Conservation (phyloP, 2,888 invertebrate species). For the Drosophila birchii region DNA sequence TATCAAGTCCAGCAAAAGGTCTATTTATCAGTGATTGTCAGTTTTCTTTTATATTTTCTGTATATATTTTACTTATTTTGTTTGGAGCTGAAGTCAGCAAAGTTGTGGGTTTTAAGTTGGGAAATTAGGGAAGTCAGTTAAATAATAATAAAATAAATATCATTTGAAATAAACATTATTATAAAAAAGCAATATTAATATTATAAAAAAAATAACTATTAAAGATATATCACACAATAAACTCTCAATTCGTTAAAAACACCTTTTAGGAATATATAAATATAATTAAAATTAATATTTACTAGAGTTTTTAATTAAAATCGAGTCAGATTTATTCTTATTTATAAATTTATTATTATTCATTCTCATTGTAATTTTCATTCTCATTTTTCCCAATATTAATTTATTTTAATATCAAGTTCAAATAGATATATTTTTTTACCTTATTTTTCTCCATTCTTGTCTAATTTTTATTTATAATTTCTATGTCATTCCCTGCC, state of each 20-base stretch:
- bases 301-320: not conserved
- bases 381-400: too few species aligned
- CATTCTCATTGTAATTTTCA: not conserved
- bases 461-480: not conserved
- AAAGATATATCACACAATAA: too few species aligned
- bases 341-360: not conserved
- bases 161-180: too few species aligned
- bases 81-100: not conserved
- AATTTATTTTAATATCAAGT: not conserved
- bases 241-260: not conserved
- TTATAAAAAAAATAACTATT: too few species aligned
- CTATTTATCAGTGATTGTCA: constrained; percentile 15
- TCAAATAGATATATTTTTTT: not conserved
- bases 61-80: not conserved
- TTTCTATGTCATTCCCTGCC: not conserved
- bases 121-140: too few species aligned
- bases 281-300: not conserved
- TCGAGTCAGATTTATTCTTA: not conserved
- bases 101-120: not conserved
- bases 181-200: too few species aligned
- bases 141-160: too few species aligned
- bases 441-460: not conserved
- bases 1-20: not conserved
- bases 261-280: not conserved
- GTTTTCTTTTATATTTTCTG: not conserved